Evolutionary conservation across 2,888 invertebrate species (phyloP).

Genomic region (Microctonus aethiopoides): DNA sequence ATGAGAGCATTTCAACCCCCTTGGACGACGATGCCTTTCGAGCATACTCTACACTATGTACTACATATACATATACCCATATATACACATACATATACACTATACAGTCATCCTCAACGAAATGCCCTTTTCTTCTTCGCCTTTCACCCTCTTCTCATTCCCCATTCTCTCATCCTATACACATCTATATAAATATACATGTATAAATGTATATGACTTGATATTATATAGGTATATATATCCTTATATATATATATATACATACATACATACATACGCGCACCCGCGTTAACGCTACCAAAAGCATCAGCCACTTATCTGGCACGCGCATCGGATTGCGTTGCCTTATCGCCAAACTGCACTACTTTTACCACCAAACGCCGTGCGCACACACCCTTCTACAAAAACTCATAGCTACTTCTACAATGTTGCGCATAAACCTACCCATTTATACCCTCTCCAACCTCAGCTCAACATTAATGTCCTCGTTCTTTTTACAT

Average conservation of each 20-base stretch:
- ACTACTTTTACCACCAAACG: slow-evolving; percentile 61
- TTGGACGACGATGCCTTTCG: slow-evolving; percentile 30
- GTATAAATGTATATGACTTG: background rate
- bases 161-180: slow-evolving; percentile 48
- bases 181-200: slow-evolving; percentile 28
- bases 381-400: slow-evolving; percentile 7
- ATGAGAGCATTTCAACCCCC: slow-evolving; percentile 52
- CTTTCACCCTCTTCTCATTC: slow-evolving; percentile 13
- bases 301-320: slow-evolving; percentile 66
- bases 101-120: slow-evolving; percentile 37
- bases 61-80: too few species aligned
- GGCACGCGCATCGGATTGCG: slow-evolving; percentile 68
- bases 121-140: slow-evolving; percentile 27
- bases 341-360: slow-evolving; percentile 64
- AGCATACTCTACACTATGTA: too few species aligned
- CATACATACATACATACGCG: background rate
- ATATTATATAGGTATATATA: background rate
- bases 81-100: slow-evolving; percentile 21
- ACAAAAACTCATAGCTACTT: slow-evolving; percentile 4
- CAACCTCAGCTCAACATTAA: background rate
- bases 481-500: slow-evolving; percentile 3
- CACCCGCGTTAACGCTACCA: slow-evolving; percentile 28
- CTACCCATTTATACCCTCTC: slow-evolving; percentile 30
- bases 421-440: slow-evolving; percentile 31
- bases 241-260: background rate